phyloP scores from a whole-genome alignment of 2,888 invertebrate genomes.

The Lasioglossum calceatum region DNA sequence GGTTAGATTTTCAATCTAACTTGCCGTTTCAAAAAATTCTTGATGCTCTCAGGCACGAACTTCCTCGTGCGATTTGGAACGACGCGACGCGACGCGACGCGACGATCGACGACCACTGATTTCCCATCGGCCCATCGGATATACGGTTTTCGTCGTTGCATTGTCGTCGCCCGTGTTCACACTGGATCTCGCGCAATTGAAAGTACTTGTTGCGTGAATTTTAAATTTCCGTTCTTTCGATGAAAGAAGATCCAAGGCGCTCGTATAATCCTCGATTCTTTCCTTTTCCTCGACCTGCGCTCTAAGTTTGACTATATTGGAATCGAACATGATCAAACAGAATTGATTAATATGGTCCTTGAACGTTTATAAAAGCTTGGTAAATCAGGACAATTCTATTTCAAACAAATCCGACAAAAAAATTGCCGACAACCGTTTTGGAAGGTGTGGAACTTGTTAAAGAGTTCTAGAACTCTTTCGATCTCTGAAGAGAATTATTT shows the following conservation, averaged over 20 bases:
- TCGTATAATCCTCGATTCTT: background rate
- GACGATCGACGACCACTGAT: slow-evolving; percentile 18
- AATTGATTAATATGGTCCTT: no score
- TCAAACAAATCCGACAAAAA: no score
- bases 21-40: no score
- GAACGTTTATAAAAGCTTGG: no score
- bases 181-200: background rate
- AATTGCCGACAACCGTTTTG: no score
- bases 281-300: background rate
- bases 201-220: slow-evolving; percentile 5
- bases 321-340: no score
- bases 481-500: background rate
- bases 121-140: slow-evolving; percentile 50
- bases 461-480: no score
- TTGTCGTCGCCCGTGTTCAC: background rate
- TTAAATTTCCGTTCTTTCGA: background rate
- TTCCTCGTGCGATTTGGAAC: slow-evolving; percentile 21
- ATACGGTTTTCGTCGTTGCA: slow-evolving; percentile 2
- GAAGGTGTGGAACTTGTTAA: no score
- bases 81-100: background rate
- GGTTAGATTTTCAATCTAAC: no score
- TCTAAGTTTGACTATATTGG: no score
- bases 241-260: background rate
- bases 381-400: no score
- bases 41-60: background rate